Conservation (phyloP, 2,888 invertebrate species). For the Eupithecia insigniata region DNA sequence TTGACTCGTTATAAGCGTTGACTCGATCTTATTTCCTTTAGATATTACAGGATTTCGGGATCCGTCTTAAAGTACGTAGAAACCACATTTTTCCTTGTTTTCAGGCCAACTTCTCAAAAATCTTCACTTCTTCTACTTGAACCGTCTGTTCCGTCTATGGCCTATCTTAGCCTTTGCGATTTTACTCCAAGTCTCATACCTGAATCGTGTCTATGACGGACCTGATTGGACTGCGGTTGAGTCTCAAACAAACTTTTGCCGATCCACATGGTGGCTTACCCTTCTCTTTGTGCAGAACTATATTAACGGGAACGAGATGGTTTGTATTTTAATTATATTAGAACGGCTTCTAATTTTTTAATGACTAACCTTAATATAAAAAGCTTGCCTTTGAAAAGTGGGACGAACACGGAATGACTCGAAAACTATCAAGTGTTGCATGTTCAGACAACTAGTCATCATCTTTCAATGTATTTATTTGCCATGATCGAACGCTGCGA, state of each 20-base stretch:
- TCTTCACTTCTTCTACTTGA: slow-evolving; percentile 66
- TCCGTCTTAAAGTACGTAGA: not conserved
- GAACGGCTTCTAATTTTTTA: too few relatives aligned
- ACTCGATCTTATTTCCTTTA: not conserved
- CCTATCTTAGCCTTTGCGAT: slow-evolving; percentile 61
- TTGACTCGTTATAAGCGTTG: too few relatives aligned
- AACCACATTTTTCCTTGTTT: not conserved
- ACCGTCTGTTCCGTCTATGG: slow-evolving; percentile 63
- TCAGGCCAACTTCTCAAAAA: slow-evolving; percentile 57
- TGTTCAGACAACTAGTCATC: not conserved
- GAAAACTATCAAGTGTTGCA: not conserved
- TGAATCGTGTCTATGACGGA: slow-evolving; percentile 6
- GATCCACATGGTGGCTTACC: slow-evolving; percentile 2
- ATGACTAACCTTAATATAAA: too few relatives aligned
- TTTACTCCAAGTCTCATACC: slow-evolving; percentile 59
- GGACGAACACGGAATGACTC: too few relatives aligned
- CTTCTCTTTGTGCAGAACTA: slow-evolving; percentile 5
- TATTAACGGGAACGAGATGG: not conserved
- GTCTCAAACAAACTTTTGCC: slow-evolving; percentile 8
- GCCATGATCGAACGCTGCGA: not conserved
- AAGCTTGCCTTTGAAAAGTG: too few relatives aligned
- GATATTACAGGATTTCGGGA: not conserved
- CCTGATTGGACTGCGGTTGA: slow-evolving; percentile 3
- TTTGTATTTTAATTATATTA: slow-evolving; percentile 2
- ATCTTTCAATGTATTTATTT: not conserved